Evolutionary conservation across 1,140 invertebrate species (phyloP).

Genomic region (Aphaenogaster floridana): DNA sequence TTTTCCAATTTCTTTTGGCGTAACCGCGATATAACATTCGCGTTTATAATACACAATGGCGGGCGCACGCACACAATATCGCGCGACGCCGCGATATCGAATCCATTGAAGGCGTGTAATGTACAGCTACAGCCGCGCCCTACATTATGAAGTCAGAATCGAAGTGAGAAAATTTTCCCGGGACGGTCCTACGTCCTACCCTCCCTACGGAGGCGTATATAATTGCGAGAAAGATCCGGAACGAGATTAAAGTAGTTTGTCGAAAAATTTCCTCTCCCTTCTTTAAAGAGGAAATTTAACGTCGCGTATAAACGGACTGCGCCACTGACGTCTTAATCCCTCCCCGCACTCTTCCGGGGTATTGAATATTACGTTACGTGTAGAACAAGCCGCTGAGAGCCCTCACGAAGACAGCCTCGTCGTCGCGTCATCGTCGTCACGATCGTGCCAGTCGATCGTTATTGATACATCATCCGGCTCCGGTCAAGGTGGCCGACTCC

Average conservation of each 20-base stretch:
- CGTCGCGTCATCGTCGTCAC: neutral
- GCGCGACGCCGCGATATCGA: constrained; percentile 17
- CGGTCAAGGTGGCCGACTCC: constrained; percentile 57
- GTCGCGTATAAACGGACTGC: neutral
- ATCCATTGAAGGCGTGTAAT: constrained; percentile 28
- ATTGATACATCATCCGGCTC: constrained; percentile 76
- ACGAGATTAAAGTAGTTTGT: constrained; percentile 10
- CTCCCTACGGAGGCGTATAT: neutral
- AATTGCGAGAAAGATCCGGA: neutral
- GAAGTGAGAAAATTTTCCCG: constrained; percentile 25
- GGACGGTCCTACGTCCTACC: neutral
- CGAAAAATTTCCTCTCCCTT: neutral
- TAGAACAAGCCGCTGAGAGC: constrained; percentile 40
- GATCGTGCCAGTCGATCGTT: constrained; percentile 45
- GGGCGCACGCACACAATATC: no score
- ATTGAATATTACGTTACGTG: constrained; percentile 16
- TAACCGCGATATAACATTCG: constrained; percentile 36
- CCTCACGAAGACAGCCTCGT: neutral
- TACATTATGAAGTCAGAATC: neutral
- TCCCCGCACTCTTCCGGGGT: neutral
- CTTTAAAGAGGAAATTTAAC: neutral
- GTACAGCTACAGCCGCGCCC: neutral
- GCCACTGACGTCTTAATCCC: neutral
- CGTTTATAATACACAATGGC: constrained; percentile 51
- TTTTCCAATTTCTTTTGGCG: constrained; percentile 59